Evolutionary conservation across 2,888 invertebrate species (phyloP), one percentile per base, ranked within the genome.

Genomic region (Plusia festucae): DNA sequence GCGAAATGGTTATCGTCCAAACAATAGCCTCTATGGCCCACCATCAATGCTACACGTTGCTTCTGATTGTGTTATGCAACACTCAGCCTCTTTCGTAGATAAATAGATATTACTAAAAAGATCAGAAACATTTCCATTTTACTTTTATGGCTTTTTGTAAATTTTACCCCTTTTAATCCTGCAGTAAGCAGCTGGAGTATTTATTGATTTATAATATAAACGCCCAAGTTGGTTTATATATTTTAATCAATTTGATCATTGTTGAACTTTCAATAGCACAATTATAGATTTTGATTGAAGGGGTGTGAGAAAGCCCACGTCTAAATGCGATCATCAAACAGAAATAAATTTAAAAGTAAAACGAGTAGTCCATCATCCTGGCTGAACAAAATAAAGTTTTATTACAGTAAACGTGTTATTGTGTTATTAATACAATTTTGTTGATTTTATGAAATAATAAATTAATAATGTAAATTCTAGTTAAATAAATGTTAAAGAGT

Each of bases 1-100:
- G 34, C 60, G 52, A 79, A 68, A 71, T 69, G 74, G 68, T 79
- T 79, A 82, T 77, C 67, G 82, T 74, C 44, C 53, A 55, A 34
- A 22, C 60, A 59, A 76, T 79, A 63, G 77, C 65, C 57, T 79
- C 64, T 70, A 73, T 65, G 61, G 66, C 68, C 7, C 44, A 9
- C 49, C 55, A 67, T 68, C 63, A 60, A 68, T 66, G 53, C 51
- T 56, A 72, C n/a, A 53, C 20, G 53, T 53, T 63, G 67, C 68
- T 74, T 67, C 59, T 57, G 56, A 61, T 78, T 65, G 73, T 59
- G 60, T 40, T 62, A 69, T 68, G 67, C 52, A 56, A 61, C 63
- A 65, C 54, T 65, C 66, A 59, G 63, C 60, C 53, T 18, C n/a
- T 60, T 49, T 62, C 56, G 44, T n/a, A 57, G n/a, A 11, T 13